These are phyloP conservation scores for Dysmachus trigonus DNA, from an alignment of 2,888 invertebrate species.

Conservation along the genomic window DNA sequence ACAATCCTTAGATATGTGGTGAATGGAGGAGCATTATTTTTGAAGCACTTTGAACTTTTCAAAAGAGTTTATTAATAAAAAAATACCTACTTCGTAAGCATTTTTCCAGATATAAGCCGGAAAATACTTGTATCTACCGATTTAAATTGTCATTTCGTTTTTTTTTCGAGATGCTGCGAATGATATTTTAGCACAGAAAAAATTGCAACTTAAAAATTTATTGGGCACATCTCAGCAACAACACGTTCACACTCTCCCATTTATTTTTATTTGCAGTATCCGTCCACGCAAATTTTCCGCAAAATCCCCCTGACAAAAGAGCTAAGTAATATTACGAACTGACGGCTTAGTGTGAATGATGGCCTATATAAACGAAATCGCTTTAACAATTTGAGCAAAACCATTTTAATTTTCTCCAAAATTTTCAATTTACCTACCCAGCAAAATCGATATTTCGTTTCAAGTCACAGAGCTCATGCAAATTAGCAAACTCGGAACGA, in stretches of 20 bases:
- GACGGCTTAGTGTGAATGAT: not conserved
- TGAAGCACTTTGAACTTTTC: not conserved
- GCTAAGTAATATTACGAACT: not conserved
- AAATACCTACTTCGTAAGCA: not conserved
- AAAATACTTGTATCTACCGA: not conserved
- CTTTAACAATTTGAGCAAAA: not conserved
- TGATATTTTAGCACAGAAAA: not conserved
- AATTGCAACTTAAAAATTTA: not conserved
- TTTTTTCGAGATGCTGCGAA: not conserved
- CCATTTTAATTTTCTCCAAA: not conserved
- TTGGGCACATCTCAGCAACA: not conserved
- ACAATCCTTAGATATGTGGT: too few species aligned
- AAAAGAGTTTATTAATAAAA: not conserved
- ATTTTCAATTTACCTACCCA: not conserved
- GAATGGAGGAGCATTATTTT: not conserved
- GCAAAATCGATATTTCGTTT: not conserved
- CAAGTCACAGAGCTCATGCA: not conserved
- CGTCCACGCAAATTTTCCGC: not conserved
- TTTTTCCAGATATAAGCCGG: not conserved
- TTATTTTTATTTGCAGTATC: not conserved
- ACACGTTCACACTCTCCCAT: not conserved
- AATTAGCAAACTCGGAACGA: not conserved
- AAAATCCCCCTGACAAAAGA: not conserved
- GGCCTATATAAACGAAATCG: not conserved
- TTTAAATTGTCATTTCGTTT: not conserved